Evolutionary conservation across 2,888 invertebrate species (phyloP), one percentile per base, ranked within the genome.

Genomic region (Ferdinandea cuprea): DNA sequence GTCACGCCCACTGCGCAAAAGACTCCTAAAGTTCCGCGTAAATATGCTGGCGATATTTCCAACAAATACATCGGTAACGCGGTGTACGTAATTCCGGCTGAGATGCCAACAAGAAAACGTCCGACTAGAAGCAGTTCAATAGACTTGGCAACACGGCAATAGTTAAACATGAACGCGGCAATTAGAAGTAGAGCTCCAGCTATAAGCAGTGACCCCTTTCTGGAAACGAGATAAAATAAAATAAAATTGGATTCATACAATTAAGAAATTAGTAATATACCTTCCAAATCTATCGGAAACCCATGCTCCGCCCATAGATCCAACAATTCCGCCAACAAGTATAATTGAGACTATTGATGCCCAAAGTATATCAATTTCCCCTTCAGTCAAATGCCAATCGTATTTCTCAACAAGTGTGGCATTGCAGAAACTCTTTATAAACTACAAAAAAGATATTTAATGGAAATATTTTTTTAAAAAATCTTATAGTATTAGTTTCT

Each of bases 11-110:
- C 88, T 95, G 96, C 87, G 96, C 94, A 77, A 6, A 96, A 92
- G 2, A 95, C 96, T 3, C 97, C 98, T 88, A 96, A 93, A 7
- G 96, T 93, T 13, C 97, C 97, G 25, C 96, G 92, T 17, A 97
- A 91, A 19, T 92, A 91, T 1, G 93, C 86, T 0, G 98, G 97
- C 0, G 97, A 94, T 83, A 97, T 91, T 91, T 98, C 98, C 7
- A 95, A 94, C 88, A 98, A 92, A 91, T 98, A 98, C 95, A 97
- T 95, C 0, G 98, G 97, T 83, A 96, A 94, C 72, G 96, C 93
- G 78, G 95, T 95, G 25, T 97, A 97, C 59, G 95, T 95, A 56
- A 98, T 91, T 81, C 98, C 96, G 87, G 94, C 93, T 83, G 94
- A 92, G 40, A 96, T 88, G 35, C 97, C 97, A 61, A 95, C 94